Evolutionary conservation across 2,888 invertebrate genomes (phyloP), one percentile per base, ranked within the genome.

Genomic region (Mesoligia furuncula): DNA sequence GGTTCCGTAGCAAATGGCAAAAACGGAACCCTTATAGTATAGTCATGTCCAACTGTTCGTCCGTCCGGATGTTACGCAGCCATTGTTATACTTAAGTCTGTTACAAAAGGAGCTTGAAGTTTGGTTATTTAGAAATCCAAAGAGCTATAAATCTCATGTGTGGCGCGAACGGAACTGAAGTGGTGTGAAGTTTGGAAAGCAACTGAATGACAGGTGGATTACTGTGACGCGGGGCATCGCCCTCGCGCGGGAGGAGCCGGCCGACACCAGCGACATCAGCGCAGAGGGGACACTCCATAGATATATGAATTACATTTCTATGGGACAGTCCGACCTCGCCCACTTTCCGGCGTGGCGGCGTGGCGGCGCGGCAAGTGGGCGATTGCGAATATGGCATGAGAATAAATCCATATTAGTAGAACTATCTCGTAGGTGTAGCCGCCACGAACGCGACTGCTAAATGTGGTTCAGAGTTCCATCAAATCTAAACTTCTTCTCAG

Each of bases 111-210:
- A 62, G 36, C 0, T 36, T 36, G 2, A 11, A 62, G 11, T 36
- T 36, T 24, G 24, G 20, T 36, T 36, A 31, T 62, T 36, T 24
- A 36, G 13, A 62, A 36, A 62, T 36, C 17, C 9, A 42, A 39
- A n/a, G 15, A 48, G 24, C 20, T 27, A 42, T 27, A 8, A 42
- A 27, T 15, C 8, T 0, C 42, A 15, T 0, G 11, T 15, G 45
- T 36, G 27, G 13, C n/a, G 67, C 31, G 42, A 11, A 31, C 36
- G 17, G 31, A 20, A n/a, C 42, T 11, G 17, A 48, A 27, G 31
- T 24, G 24, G 0, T 15, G 48, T 9, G 15, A 17, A 61, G 66
- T 68, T 77, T 68, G 61, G 77, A 77, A 77, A 77, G 77, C 62
- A 36, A n/a, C 1, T 9, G n/a, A 8, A 61, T 59, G 77, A 42